phyloP scores from a whole-genome alignment of 37 sponge, comb jelly and placozoan genomes.

The Eunapius fragilis region DNA sequence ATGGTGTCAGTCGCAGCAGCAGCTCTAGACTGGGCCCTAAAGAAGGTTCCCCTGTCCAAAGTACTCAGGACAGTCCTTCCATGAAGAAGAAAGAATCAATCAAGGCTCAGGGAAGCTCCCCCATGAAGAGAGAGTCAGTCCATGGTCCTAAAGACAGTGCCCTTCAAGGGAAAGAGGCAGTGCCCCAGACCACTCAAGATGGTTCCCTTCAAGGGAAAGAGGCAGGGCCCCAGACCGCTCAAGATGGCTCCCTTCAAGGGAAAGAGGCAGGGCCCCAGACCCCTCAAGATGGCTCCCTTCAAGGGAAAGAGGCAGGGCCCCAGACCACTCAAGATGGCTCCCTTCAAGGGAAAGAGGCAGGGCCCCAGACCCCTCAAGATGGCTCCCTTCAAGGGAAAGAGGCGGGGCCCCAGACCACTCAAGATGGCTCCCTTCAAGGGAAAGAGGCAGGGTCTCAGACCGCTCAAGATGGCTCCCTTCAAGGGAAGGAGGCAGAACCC shows the following conservation, averaged over 20 bases:
- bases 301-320: background rate
- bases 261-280: background rate
- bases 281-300: background rate
- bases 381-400: background rate
- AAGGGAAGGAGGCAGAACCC: background rate
- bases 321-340: background rate
- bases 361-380: background rate
- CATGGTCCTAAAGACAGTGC: background rate
- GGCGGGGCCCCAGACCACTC: background rate
- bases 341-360: background rate
- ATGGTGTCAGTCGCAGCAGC: background rate
- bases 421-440: background rate
- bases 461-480: background rate
- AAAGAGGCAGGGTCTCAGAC: background rate
- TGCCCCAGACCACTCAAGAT: background rate
- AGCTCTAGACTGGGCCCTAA: background rate
- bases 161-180: background rate
- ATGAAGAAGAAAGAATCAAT: background rate
- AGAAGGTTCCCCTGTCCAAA: background rate
- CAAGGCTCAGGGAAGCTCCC: background rate
- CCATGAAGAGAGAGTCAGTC: background rate
- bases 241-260: background rate
- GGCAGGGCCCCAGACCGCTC: background rate
- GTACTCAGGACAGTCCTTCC: background rate
- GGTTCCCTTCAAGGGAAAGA: background rate